These are phyloP conservation scores for Ichneumoninae sp. DNA, from an alignment of 2,888 invertebrate genomes.

Conservation along the genomic window DNA sequence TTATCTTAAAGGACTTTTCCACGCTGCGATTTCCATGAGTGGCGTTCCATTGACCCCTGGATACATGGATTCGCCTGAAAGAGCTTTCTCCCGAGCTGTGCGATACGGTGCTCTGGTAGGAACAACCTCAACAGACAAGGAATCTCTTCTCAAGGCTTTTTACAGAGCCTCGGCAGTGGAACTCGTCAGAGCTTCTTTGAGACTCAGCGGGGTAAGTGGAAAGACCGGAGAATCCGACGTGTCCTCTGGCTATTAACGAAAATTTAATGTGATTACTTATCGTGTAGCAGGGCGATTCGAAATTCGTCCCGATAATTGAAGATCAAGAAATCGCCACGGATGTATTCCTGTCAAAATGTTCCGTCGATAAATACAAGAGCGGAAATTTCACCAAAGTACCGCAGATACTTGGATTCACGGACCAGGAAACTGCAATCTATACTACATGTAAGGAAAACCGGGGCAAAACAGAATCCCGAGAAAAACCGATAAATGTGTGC, in stretches of 20 bases:
- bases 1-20: slow-evolving; percentile 1
- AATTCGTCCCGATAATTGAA: too few species aligned
- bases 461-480: too few species aligned
- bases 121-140: slow-evolving; percentile 14
- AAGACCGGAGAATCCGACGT: too few species aligned
- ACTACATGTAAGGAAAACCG: too few species aligned
- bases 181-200: slow-evolving; percentile 69
- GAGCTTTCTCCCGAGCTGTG: neutral
- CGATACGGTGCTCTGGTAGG: neutral
- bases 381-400: slow-evolving; percentile 86
- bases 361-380: slow-evolving; percentile 82
- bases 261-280: too few species aligned
- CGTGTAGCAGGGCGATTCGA: too few species aligned
- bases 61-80: neutral
- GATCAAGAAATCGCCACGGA: too few species aligned
- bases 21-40: slow-evolving; percentile 28
- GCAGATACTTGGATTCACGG: slow-evolving; percentile 66
- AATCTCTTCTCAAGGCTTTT: slow-evolving; percentile 64
- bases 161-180: slow-evolving; percentile 60
- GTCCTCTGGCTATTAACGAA: too few species aligned
- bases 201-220: too few species aligned
- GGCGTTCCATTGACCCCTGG: slow-evolving; percentile 6
- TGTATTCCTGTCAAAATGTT: slow-evolving; percentile 62
- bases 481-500: too few species aligned
- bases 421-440: too few species aligned